A percentile compares a stretch with the other conserved stretches of the same genome.
These are phyloP conservation scores for Bugulina stolonifera DNA, from an alignment of 2,888 invertebrate genomes.

Conservation along the genomic window DNA sequence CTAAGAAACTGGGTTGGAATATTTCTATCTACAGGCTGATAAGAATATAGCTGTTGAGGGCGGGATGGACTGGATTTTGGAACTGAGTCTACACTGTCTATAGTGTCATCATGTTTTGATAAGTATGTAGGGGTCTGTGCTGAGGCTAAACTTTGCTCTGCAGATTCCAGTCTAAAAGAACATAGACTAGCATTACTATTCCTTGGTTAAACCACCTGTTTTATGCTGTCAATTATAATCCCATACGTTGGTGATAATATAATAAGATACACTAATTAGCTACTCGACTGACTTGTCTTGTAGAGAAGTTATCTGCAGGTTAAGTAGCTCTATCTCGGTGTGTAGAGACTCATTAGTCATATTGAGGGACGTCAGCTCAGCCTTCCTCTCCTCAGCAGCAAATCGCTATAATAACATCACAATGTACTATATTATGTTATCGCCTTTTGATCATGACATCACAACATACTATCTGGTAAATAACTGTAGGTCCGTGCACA, in stretches of 20 bases:
- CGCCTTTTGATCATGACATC: too few species aligned
- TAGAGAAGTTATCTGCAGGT: not conserved
- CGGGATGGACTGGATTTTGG: not conserved
- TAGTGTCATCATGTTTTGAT: not conserved
- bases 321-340: constrained; percentile 6
- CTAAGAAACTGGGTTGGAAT: constrained; percentile 58
- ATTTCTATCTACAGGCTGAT: constrained; percentile 47
- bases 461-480: too few species aligned
- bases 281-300: constrained; percentile 10
- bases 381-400: too few species aligned
- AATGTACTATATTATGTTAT: too few species aligned
- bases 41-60: not conserved
- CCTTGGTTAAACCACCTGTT: too few species aligned
- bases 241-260: too few species aligned
- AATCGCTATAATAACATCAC: too few species aligned
- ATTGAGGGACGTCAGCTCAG: not conserved
- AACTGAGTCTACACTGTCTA: not conserved
- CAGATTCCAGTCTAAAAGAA: not conserved
- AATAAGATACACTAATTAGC: too few species aligned
- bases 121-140: not conserved
- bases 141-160: not conserved
- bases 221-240: too few species aligned
- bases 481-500: too few species aligned
- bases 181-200: too few species aligned
- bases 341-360: not conserved